These are phyloP conservation scores for Cremastobaeus sp. DNA, from an alignment of 2,888 invertebrate genomes.

Conservation along the genomic window DNA sequence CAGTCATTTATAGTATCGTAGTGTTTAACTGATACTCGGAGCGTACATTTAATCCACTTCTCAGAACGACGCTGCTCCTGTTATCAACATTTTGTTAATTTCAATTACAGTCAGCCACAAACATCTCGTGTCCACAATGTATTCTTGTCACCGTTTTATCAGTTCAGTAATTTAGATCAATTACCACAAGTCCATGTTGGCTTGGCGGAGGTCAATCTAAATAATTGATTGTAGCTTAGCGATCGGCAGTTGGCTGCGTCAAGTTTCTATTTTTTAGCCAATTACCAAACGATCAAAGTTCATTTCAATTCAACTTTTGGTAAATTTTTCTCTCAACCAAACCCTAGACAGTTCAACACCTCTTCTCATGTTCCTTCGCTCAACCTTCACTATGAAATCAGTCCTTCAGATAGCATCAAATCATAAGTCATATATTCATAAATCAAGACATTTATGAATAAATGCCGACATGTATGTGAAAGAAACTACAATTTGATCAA, in stretches of 20 bases:
- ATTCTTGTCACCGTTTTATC: not conserved
- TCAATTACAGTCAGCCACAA: not conserved
- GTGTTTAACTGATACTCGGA: too few relatives aligned
- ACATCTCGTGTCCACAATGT: not conserved
- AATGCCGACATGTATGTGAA: not conserved
- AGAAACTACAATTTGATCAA: constrained; percentile 6
- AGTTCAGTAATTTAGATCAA: not conserved
- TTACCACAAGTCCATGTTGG: constrained; percentile 4
- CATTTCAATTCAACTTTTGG: not conserved
- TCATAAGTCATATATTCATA: constrained; percentile 18
- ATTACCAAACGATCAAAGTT: not conserved
- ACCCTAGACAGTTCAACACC: not conserved
- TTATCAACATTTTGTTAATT: not conserved
- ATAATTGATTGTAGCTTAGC: constrained; percentile 8
- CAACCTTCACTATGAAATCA: not conserved
- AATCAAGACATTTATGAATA: constrained; percentile 14
- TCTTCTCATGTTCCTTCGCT: not conserved
- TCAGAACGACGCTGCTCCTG: too few relatives aligned
- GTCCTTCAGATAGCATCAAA: not conserved
- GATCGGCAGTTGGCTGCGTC: not conserved
- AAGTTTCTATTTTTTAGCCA: not conserved
- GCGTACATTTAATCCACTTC: too few relatives aligned
- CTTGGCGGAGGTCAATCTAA: not conserved
- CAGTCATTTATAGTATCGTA: too few relatives aligned
- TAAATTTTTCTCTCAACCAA: too few relatives aligned